Evolutionary conservation across 2,888 invertebrate species (phyloP), one percentile per base, ranked within the genome.

Genomic region (Chloromyia formosa): DNA sequence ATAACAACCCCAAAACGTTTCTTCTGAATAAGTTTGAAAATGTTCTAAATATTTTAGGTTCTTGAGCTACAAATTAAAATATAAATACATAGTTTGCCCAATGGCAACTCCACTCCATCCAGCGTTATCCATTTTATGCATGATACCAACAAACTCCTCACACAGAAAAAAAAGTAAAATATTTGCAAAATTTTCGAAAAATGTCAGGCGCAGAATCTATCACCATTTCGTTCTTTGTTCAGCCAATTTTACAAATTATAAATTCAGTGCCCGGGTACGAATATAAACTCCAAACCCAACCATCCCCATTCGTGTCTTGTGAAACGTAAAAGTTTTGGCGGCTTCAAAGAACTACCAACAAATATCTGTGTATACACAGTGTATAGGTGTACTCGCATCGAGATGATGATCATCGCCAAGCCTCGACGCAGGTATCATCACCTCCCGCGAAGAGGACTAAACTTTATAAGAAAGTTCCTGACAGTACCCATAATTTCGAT

Each of bases 361-460:
- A 61, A 27, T 10, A 35, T 35, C 27, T 35, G 27, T 35, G 7
- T 35, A 35, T n/a, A 35, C 27, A 35, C 27, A 35, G 2, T 7
- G 3, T 35, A 35, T 35, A 35, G 27, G 40, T 64, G 14, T 40
- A 35, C 12, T 40, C 35, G 16, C 40, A 64, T 61, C 35, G 62
- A 40, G 62, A 56, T 58, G 53, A 40, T 60, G 22, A 60, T 60
- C 22, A 60, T 35, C 27, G 27, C 27, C 12, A 60, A 23, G 20
- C 27, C 60, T 23, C 27, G 9, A 23, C 60, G 60, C 49, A 49
- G 60, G 60, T 60, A 60, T 69, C 69, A 69, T 71, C 71, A 71
- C 58, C 71, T 71, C 66, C 66, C 71, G 56, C 58, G 58, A 58
- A 71, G 56, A 71, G 71, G 40, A 56, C 53, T 71, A 58, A 71